Evolutionary conservation across 2,888 invertebrate species (phyloP), one percentile per base, ranked within the genome.

Genomic region (Phengaris alcon): DNA sequence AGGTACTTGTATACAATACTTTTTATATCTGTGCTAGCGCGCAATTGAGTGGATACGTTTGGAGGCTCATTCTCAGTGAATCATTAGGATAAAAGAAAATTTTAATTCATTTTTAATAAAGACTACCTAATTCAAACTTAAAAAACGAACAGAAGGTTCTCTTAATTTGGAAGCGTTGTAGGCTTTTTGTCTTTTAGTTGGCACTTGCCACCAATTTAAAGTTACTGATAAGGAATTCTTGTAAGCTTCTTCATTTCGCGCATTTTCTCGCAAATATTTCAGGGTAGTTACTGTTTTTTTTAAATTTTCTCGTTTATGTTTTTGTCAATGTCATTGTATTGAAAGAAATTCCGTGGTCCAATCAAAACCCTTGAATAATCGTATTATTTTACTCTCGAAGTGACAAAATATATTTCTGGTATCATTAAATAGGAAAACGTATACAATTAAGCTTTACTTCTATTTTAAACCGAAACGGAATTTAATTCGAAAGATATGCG

Each of bases 401-500:
- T 12, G 12, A 35, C 12, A 44, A 35, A 64, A 12, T 35, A 64
- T 64, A 64, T 64, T 64, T 44, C 7, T 35, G 35, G 12, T 12
- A 13, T 44, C 13, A 64, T 15, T 8, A 59, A 35, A 64, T 12
- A 52, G 1, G 52, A 52, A 35, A 35, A 44, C 35, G 6, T 44
- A 64, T 35, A 64, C 64, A 64, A 64, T 6, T 15, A 12, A 35
- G 3, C 5, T 15, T 64, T 64, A 64, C 12, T 70, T 70, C 22
- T 48, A 48, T 51, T 15, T 48, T 70, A 15, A 48, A 48, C 51
- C 22, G 22, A 70, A 70, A 51, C 12, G 70, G 70, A 70, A 70
- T 51, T 70, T 51, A 70, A 70, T 70, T 70, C 51, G 22, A 51
- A 70, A 70, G 70, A 70, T 51, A 70, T 70, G 70, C 52, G 52